Evolutionary conservation across 2,797 vertebrate species (phyloP), one percentile per base, ranked within the genome.

Genomic region (Protosalanx chinensis): DNA sequence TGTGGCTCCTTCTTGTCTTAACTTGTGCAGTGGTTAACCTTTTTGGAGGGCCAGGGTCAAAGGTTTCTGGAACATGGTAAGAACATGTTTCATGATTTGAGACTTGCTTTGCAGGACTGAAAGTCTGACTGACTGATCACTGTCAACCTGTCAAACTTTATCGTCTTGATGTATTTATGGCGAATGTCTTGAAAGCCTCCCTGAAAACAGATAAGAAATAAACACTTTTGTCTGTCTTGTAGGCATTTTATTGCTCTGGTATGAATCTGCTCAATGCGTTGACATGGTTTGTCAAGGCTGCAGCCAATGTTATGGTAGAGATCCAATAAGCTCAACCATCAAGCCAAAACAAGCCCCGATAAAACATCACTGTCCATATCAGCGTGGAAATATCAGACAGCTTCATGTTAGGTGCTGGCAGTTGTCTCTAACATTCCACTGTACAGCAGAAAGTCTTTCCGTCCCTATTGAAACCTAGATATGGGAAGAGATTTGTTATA

Each of bases 351-450:
- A 62, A 68, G 64, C n/a, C 66, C 64, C 51, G 41, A 59, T 3
- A 56, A 56, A 16, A 82, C 80, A 82, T 73, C 72, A 72, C 32
- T 1, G 32, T 7, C 18, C 76, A 76, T 72, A 33, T 84, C 23
- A 66, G 68, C 60, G 27, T 18, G 7, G 53, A 67, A 58, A 53
- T 63, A 76, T 75, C 75, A 67, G 81, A 85, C 79, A 79, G 76
- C 66, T 73, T 65, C 68, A 87, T 76, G 78, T 82, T 53, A 62
- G 60, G 2, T n/a, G 33, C 70, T 72, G 70, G 74, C 33, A 63
- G 78, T 75, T 30, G 59, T 49, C 77, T 49, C 60, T 74, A 4
- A 0, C 82, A 86, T 88, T 89, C 87, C 82, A 78, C 61, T 76
- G 35, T 65, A 72, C 73, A 30, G 18, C 66, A 30, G 82, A 51